Evolutionary conservation across 2,797 vertebrate genomes (phyloP), one percentile per base, ranked within the genome.

Genomic region (Tenualosa thibaudeaui): DNA sequence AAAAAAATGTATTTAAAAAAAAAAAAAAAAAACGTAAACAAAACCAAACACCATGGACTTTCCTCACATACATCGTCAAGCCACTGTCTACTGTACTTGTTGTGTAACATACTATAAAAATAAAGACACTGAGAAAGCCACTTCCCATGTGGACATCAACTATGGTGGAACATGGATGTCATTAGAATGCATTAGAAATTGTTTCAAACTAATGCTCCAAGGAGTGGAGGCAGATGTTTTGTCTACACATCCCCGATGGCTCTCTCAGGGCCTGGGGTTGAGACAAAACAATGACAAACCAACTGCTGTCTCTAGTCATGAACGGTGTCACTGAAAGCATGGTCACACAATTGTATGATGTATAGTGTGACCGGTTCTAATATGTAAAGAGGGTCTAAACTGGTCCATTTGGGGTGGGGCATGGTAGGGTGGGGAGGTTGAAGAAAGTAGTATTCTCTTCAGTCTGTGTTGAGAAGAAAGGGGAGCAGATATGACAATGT

Each of bases 401-500:
- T 78, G 71, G 37, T 78, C 71, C 40, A 40, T 40, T 71, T 78
- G 71, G 15, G 40, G 19, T 51, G 71, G 71, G 40, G 71, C 19
- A 6, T 5, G 71, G 71, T 37, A 8, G 50, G 50, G 71, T 40
- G 7, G 15, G 71, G 71, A 46, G 17, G 71, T 37, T 43, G 31
- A 43, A 75, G 68, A 75, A 78, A 43, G 37, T 15, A 19, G 15
- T 43, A 40, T 78, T 78, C 71, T 43, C 40, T 7, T 78, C 37
- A 78, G 71, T 78, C 40, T 46, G 71, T 9, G 22, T 78, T 43
- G 13, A 78, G 71, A 19, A 37, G 31, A 71, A 71, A 43, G 40
- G 37, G 71, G 71, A 78, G 71, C 71, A 5, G 37, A 78, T 19
- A 37, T 78, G 71, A 78, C 71, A 78, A 88, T 86, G 85, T 75